Evolutionary conservation across 2,797 vertebrate genomes (phyloP).

Genomic region (Sus cebifrons): DNA sequence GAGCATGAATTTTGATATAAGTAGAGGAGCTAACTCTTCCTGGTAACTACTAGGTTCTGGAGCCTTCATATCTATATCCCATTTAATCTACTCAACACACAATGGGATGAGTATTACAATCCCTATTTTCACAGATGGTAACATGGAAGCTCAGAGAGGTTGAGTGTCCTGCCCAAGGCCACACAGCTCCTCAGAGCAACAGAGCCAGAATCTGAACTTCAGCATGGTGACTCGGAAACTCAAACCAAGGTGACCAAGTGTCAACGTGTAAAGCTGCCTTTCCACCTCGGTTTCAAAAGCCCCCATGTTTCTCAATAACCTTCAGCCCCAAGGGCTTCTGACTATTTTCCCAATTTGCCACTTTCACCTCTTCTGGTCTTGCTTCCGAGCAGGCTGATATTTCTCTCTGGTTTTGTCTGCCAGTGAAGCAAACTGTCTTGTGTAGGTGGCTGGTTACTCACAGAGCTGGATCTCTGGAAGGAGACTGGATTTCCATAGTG

Average conservation of each 20-base stretch:
- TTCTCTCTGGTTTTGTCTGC: background rate
- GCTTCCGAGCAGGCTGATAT: background rate
- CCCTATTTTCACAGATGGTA: conserved; percentile 2
- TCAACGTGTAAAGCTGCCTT: background rate
- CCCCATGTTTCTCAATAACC: background rate
- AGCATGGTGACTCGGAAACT: background rate
- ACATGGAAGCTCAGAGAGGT: conserved; percentile 10
- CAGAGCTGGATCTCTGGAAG: background rate
- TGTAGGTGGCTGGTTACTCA: background rate
- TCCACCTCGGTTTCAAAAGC: conserved; percentile 33
- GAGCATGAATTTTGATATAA: background rate
- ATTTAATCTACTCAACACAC: background rate
- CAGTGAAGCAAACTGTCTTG: background rate
- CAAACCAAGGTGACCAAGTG: background rate
- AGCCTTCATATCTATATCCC: background rate
- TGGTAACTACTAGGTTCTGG: background rate
- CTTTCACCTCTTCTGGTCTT: background rate
- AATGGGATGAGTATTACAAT: background rate
- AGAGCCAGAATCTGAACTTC: background rate
- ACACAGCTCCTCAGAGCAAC: background rate
- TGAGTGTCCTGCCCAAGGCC: background rate
- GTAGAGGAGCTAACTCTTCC: background rate
- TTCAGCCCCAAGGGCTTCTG: background rate
- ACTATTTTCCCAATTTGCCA: background rate
- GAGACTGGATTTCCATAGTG: background rate